Conservation (phyloP, 2,113 vertebrate species). For the Aphelocoma coerulescens region DNA sequence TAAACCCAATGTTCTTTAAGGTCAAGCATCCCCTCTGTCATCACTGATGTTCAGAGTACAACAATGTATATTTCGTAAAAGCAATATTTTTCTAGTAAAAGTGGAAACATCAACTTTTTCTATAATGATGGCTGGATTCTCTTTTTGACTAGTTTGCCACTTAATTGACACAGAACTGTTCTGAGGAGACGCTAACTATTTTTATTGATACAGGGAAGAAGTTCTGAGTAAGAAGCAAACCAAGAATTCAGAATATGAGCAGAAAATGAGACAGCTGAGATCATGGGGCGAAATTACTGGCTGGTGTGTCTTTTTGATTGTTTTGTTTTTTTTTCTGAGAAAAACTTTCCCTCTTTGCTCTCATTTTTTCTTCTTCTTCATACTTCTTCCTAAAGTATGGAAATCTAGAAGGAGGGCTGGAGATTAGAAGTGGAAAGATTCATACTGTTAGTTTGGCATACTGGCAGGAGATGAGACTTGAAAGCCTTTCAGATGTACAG, state of each 20-base stretch:
- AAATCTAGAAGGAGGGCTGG: neutral
- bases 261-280: neutral
- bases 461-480: neutral
- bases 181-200: neutral
- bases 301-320: neutral
- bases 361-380: neutral
- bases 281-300: neutral
- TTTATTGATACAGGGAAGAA: neutral
- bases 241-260: neutral
- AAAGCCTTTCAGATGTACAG: neutral
- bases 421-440: neutral
- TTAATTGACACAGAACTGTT: neutral
- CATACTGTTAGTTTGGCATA: neutral
- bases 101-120: neutral
- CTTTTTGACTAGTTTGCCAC: neutral
- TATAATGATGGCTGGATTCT: neutral
- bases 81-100: neutral
- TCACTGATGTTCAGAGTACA: neutral
- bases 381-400: neutral
- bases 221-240: neutral
- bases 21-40: neutral
- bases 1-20: too few relatives aligned
- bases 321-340: neutral
- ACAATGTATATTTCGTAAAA: neutral
- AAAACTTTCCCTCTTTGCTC: neutral